These are phyloP conservation scores for Sinotaia quadrata DNA, from an alignment of 2,888 invertebrate genomes.

Conservation along the genomic window DNA sequence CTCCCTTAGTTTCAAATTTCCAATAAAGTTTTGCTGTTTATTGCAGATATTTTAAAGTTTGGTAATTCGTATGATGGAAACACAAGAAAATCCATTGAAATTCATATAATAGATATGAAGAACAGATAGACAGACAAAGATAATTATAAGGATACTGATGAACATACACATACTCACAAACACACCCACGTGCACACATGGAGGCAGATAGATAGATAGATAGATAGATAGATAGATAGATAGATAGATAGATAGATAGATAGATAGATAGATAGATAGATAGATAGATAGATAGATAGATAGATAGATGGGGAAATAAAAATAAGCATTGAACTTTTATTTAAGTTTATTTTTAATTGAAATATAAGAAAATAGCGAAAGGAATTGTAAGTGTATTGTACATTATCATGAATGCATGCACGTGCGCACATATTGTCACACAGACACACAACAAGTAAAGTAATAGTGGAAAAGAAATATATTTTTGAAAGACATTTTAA, in stretches of 20 bases:
- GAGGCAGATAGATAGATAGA: background rate
- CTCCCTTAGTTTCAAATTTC: no score
- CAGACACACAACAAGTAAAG: no score
- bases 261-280: background rate
- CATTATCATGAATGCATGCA: background rate
- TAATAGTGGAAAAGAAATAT: no score
- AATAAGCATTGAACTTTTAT: background rate
- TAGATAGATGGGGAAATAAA: background rate
- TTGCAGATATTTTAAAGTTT: no score
- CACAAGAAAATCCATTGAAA: no score
- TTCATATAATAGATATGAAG: no score
- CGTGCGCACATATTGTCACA: background rate
- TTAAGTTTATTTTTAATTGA: no score
- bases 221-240: background rate
- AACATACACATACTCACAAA: background rate
- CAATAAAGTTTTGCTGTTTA: no score
- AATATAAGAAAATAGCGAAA: no score
- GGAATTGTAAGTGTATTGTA: no score
- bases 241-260: background rate
- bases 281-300: background rate
- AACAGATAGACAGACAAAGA: conserved; percentile 9
- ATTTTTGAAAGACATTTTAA: no score
- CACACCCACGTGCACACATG: background rate
- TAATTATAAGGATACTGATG: background rate
- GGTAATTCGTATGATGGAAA: no score